These are phyloP conservation scores for Clarias batrachus DNA, from an alignment of 2,113 vertebrate genomes.

Conservation along the genomic window DNA sequence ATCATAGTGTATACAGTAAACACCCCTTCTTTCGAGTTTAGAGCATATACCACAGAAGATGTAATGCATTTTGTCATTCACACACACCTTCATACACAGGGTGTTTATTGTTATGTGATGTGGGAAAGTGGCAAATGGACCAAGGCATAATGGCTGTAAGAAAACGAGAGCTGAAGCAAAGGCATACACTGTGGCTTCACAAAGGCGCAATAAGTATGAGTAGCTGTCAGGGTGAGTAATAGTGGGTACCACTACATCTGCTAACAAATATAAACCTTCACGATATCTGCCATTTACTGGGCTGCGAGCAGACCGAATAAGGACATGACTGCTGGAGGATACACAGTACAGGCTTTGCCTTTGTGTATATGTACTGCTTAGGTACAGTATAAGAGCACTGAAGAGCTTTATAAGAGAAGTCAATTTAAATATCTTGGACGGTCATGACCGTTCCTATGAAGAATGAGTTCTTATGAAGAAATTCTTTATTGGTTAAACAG, in stretches of 20 bases:
- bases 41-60: not conserved
- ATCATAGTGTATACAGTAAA: not conserved
- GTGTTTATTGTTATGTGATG: conserved; percentile 36
- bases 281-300: conserved; percentile 60
- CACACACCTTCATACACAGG: not conserved
- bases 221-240: conserved; percentile 67
- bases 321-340: conserved; percentile 32
- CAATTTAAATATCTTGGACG: not conserved
- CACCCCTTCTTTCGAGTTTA: not conserved
- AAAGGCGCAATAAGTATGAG: conserved; percentile 55
- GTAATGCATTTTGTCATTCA: not conserved
- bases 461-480: not conserved
- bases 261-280: conserved; percentile 62
- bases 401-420: conserved; percentile 15
- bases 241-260: conserved; percentile 57
- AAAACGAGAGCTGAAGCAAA: conserved; percentile 55
- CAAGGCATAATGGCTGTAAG: conserved; percentile 33
- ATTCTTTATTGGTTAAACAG: not conserved
- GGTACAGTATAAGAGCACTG: not conserved
- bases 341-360: not conserved
- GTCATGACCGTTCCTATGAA: not conserved
- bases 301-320: conserved; percentile 52
- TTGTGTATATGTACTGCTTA: conserved; percentile 12
- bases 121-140: conserved; percentile 56
- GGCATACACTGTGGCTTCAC: conserved; percentile 52